These are phyloP conservation scores for Dermatemys mawii DNA, from an alignment of 2,113 vertebrate genomes.

Conservation along the genomic window DNA sequence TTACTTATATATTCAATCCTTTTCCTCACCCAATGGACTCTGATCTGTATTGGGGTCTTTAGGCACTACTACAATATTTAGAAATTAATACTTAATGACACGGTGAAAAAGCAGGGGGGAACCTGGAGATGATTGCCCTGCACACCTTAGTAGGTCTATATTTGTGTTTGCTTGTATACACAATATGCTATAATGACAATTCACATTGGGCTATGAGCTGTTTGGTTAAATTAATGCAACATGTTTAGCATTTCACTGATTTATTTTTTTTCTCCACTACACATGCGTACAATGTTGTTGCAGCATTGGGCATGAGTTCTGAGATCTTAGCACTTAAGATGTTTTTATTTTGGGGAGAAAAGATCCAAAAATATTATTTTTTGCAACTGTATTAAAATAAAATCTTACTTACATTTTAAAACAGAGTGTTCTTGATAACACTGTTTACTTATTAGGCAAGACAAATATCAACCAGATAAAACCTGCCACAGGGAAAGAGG, in stretches of 20 bases:
- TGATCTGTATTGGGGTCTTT: neutral
- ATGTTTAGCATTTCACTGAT: neutral
- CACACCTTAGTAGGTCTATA: neutral
- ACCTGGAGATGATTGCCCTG: neutral
- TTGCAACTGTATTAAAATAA: neutral
- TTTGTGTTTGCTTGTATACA: neutral
- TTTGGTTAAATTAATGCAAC: neutral
- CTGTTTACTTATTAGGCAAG: neutral
- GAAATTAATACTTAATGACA: neutral
- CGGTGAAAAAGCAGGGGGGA: neutral
- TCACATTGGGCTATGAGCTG: rapidly evolving
- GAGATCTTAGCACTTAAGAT: rapidly evolving
- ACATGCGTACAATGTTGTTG: neutral
- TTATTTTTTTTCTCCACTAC: neutral
- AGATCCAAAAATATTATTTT: neutral
- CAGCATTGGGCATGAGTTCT: neutral
- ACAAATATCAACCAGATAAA: neutral
- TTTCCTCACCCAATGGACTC: neutral
- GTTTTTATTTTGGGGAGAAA: neutral
- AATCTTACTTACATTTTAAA: neutral
- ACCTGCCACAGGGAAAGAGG: neutral
- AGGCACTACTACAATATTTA: neutral
- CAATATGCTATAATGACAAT: neutral
- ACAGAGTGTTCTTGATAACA: neutral
- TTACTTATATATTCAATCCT: neutral